These are phyloP conservation scores for Gymnopithys bicolor DNA, from an alignment of 2,797 vertebrate genomes.

Conservation along the genomic window DNA sequence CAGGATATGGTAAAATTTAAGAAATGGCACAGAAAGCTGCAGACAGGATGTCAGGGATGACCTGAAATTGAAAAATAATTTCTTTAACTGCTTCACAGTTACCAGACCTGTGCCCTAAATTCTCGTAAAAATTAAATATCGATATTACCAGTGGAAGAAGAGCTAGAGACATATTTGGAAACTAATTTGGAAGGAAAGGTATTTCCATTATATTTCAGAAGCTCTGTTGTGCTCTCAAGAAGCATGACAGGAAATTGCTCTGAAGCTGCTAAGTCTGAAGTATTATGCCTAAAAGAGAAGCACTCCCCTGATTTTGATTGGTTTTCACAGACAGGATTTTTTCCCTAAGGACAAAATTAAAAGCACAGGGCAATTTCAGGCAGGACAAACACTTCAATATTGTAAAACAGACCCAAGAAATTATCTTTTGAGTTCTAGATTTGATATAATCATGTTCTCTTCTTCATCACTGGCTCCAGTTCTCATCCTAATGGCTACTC, in stretches of 20 bases:
- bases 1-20: not conserved
- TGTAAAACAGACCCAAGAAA: not conserved
- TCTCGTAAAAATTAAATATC: not conserved
- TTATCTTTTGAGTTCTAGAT: not conserved
- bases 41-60: not conserved
- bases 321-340: not conserved
- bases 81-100: not conserved
- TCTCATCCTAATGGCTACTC: not conserved
- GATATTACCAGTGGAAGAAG: not conserved
- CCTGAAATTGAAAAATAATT: not conserved
- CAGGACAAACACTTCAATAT: not conserved
- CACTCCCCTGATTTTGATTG: not conserved
- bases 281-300: not conserved
- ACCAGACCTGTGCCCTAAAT: not conserved
- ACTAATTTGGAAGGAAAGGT: not conserved
- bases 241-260: not conserved
- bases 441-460: not conserved
- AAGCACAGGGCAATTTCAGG: not conserved
- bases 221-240: not conserved
- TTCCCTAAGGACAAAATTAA: not conserved
- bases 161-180: not conserved
- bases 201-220: not conserved
- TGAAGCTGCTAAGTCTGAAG: not conserved
- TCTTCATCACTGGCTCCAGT: not conserved
- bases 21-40: not conserved